Percentiles rank a stretch among this genome's conserved stretches.
phyloP scores from a whole-genome alignment of 2,888 invertebrate species.

The Tenthredo livida region DNA sequence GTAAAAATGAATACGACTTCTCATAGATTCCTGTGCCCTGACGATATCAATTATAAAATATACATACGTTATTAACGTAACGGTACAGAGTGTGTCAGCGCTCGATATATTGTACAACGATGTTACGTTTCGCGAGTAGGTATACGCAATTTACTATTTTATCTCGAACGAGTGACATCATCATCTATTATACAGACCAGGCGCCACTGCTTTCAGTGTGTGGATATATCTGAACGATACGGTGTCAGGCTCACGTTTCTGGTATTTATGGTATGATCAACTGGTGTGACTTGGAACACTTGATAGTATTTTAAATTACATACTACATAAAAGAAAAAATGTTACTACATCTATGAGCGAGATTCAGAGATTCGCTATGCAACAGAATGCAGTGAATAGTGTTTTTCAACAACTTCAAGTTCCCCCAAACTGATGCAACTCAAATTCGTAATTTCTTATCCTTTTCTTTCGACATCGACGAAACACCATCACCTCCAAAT shows the following conservation, averaged over 20 bases:
- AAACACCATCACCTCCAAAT: too few species aligned
- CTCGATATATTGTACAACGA: background rate
- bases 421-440: background rate
- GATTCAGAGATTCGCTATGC: background rate
- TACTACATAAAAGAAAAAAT: background rate
- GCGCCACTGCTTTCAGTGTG: slow-evolving; percentile 30
- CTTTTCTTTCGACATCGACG: background rate
- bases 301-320: background rate
- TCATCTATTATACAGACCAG: slow-evolving; percentile 13
- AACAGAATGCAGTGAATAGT: background rate
- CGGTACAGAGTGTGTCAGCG: background rate
- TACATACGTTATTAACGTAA: background rate
- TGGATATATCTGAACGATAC: slow-evolving; percentile 18
- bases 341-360: too few species aligned
- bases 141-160: slow-evolving; percentile 24
- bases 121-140: slow-evolving; percentile 5
- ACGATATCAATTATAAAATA: background rate
- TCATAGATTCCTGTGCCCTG: background rate
- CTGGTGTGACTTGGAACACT: background rate
- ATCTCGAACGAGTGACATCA: slow-evolving; percentile 45
- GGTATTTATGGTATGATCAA: slow-evolving; percentile 30
- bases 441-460: background rate
- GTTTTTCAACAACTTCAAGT: background rate
- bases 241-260: slow-evolving; percentile 8
- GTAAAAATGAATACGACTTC: background rate